A percentile compares a stretch with the other conserved stretches of the same genome.
phyloP scores from a whole-genome alignment of 2,797 vertebrate genomes.

The Mallotus villosus region DNA sequence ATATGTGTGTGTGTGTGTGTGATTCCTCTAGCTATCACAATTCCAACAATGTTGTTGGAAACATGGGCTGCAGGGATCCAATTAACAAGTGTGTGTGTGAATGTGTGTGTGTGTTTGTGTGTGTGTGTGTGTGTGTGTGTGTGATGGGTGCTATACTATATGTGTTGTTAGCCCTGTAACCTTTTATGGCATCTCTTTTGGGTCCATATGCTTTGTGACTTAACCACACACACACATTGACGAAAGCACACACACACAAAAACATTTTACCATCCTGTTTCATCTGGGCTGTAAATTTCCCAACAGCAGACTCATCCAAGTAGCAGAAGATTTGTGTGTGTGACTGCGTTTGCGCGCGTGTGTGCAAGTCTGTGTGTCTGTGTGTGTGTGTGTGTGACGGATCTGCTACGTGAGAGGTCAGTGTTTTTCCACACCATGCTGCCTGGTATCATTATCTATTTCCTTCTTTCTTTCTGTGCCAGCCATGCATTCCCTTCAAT shows the following conservation, averaged over 20 bases:
- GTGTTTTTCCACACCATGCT: conserved; percentile 65
- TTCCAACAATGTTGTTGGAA: background rate
- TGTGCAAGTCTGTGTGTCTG: conserved; percentile 27
- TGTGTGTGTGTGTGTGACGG: conserved; percentile 26
- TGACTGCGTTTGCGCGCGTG: conserved; percentile 10
- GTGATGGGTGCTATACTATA: background rate
- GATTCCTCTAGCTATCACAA: background rate
- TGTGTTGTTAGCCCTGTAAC: background rate
- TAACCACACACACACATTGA: conserved; percentile 3
- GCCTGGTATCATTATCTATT: conserved; percentile 60
- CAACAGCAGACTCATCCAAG: conserved; percentile 26
- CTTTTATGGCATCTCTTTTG: background rate
- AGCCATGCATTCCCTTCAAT: conserved; percentile 63
- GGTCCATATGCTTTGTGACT: background rate
- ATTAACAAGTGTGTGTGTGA: background rate
- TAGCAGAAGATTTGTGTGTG: conserved; percentile 29
- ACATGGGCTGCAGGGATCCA: background rate
- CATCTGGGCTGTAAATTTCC: conserved; percentile 28
- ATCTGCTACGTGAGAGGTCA: conserved; percentile 60
- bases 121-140: background rate
- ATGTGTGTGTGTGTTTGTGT: background rate
- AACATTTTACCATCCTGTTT: conserved; percentile 23
- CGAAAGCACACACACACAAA: conserved; percentile 10
- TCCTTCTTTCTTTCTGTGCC: conserved; percentile 55
- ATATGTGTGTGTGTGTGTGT: conserved; percentile 7